Base-by-base conservation (phyloP, 2,888 invertebrate genomes). In the Hydroisotoma schaefferi region DNA sequence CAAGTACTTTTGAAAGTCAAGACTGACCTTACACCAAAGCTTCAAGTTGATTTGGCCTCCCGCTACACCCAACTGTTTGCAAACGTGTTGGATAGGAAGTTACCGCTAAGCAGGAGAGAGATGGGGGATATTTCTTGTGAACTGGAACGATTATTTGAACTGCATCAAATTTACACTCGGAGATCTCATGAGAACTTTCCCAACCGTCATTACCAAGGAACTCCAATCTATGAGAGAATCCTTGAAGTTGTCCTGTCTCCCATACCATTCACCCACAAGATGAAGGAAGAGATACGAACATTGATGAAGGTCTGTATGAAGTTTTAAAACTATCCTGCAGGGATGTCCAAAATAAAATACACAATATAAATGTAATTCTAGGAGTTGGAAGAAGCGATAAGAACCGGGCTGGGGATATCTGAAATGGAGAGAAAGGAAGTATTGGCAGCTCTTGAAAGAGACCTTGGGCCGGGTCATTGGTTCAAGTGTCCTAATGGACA, bases 401-500 rank as follows among this genome's bases (percentile, higher is more conserved):
- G 37, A 43, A 63, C 63, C 27, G 68, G 68, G 10, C 47, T 68
- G 4, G 68, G 68, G 29, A 65, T 68, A 27, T 52, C 59, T 2
- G 65, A 68, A 1, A 26, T 48, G 33, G 68, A 68, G 53, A 29
- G 59, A 33, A 15, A 44, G 18, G 55, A 61, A 22, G 63, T 68
- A n/a, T 52, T 68, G 12, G 25, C n/a, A n/a, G 68, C 68, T 4
- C 2, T 61, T 18, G 52, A 25, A 8, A n/a, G n/a, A n/a, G n/a
- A n/a, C n/a, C 61, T 79, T 23, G 47, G 60, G 1, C 70, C 73
- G 56, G 79, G 78, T 0, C 78, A 79, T 63, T 88, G 87, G 87
- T 87, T 78, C 75, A 84, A 84, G 74, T 88, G 87, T 76, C 83
- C 83, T 0, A 86, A 86, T 69, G 86, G 85, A 0, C 87, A 87